These are phyloP conservation scores for Scortum barcoo DNA, from an alignment of 2,113 vertebrate species.

Conservation along the genomic window DNA sequence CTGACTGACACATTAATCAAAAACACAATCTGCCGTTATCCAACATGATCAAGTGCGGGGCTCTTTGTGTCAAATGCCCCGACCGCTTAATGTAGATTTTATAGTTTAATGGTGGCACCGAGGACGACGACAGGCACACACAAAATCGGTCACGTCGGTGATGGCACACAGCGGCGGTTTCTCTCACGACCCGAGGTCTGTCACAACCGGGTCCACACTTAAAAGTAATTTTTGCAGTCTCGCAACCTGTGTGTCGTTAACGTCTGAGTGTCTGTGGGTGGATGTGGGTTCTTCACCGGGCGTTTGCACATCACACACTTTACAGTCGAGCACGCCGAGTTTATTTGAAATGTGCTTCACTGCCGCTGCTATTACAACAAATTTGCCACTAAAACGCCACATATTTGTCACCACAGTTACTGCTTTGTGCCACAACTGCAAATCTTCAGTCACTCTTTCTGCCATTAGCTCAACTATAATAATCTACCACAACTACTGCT, in stretches of 20 bases:
- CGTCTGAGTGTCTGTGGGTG: neutral
- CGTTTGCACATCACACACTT: too few species aligned
- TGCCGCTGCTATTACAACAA: neutral
- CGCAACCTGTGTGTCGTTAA: neutral
- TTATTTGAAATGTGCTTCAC: neutral
- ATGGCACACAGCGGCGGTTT: neutral
- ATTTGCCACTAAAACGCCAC: too few species aligned
- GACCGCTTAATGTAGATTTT: constrained; percentile 42
- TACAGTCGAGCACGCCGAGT: too few species aligned
- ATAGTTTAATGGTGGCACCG: constrained; percentile 43
- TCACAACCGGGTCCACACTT: too few species aligned
- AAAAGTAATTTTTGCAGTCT: neutral
- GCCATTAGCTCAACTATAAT: neutral
- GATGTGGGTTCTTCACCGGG: too few species aligned
- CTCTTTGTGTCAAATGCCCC: constrained; percentile 44
- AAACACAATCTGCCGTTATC: constrained; percentile 52
- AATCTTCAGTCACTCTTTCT: neutral
- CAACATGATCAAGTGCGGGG: constrained; percentile 43
- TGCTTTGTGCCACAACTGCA: too few species aligned
- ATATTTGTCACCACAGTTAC: too few species aligned
- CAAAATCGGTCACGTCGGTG: constrained; percentile 22
- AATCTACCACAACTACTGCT: too few species aligned
- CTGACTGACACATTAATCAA: constrained; percentile 68
- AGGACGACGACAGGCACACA: constrained; percentile 40
- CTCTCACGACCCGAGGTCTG: neutral